Base-by-base conservation (phyloP, 2,797 vertebrate species). In the Propithecus perrieri region DNA sequence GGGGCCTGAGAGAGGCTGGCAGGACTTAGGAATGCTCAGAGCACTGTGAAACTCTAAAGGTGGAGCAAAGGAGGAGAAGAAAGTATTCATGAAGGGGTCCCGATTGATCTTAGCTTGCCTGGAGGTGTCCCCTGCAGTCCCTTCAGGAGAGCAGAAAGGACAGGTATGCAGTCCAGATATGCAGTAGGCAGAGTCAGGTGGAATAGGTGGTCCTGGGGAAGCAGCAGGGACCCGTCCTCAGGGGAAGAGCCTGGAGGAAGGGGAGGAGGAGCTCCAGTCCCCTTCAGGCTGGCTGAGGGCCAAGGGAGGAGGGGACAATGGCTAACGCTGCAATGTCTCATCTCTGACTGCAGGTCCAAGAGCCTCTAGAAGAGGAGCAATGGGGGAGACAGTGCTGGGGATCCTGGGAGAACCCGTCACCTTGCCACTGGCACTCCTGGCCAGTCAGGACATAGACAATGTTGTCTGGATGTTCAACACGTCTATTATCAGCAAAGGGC, bases 391-490 rank as follows among this genome's bases (percentile, higher is more conserved):
- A 0, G 59, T 94, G 10, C 3, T 33, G 2, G 86, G 79, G 59
- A 41, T 35, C 59, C 69, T 91, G 26, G 74, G 96, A 17, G 71
- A 92, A 22, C 33, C 78, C 0, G 7, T 90, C 46, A 83, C 75
- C 57, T 67, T 97, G n/a, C 57, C 85, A 13, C 59, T 97, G 57
- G 30, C 7, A 12, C 59, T 63, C 53, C 57, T 5, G 1, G n/a
- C 55, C 67, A n/a, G 26, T 67, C 61, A 41, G 38, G 14, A 71
- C 24, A 18, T 74, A 72, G 50, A 69, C 24, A 89, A 67, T 0
- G 13, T 87, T 71, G 65, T 91, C 67, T 95, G 94, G 89, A 69
- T 81, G 15, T 93, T 84, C 63, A 92, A 95, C 76, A 28, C 20
- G 0, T 88, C 79, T 48, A 0, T 95, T 28, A 92, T 88, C 85